phyloP scores from a whole-genome alignment of 2,797 vertebrate genomes.

The Sternotherus odoratus region DNA sequence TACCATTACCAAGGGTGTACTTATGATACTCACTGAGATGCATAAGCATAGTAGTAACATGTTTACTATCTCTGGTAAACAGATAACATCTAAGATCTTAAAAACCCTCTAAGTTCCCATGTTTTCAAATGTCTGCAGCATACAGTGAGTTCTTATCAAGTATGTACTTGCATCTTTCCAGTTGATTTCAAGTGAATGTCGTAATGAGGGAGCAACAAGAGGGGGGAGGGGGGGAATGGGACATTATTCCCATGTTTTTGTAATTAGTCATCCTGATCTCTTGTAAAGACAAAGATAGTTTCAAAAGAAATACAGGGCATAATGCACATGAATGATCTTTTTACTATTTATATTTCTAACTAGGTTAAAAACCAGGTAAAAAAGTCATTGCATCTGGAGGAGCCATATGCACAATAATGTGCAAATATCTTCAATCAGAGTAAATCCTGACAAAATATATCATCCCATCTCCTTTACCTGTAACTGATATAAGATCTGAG shows the following conservation, averaged over 20 bases:
- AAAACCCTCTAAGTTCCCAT: slow-evolving; percentile 76
- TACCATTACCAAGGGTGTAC: slow-evolving; percentile 80
- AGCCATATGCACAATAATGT: slow-evolving; percentile 63
- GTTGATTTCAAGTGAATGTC: slow-evolving; percentile 80
- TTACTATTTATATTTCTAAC: slow-evolving; percentile 46
- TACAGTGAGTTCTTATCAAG: slow-evolving; percentile 75
- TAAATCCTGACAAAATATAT: slow-evolving; percentile 47
- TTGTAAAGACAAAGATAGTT: slow-evolving; percentile 48
- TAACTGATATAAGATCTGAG: slow-evolving; percentile 59
- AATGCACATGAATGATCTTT: slow-evolving; percentile 22
- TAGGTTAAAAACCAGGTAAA: slow-evolving; percentile 76
- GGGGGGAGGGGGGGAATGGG: slow-evolving; percentile 39
- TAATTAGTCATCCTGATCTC: slow-evolving; percentile 53
- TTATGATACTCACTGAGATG: slow-evolving; percentile 83
- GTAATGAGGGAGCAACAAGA: slow-evolving; percentile 59
- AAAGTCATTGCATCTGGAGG: slow-evolving; percentile 47
- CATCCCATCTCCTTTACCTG: slow-evolving; percentile 62
- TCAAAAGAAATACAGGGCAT: slow-evolving; percentile 63
- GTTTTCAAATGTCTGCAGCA: slow-evolving; percentile 66
- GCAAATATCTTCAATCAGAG: slow-evolving; percentile 59
- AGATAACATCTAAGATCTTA: slow-evolving; percentile 76
- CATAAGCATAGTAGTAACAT: slow-evolving; percentile 84
- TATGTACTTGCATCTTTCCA: slow-evolving; percentile 72
- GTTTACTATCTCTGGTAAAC: slow-evolving; percentile 80
- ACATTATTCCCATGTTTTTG: slow-evolving; percentile 29